phyloP scores from a whole-genome alignment of 2,888 invertebrate genomes.

The Diarsia dahlii region DNA sequence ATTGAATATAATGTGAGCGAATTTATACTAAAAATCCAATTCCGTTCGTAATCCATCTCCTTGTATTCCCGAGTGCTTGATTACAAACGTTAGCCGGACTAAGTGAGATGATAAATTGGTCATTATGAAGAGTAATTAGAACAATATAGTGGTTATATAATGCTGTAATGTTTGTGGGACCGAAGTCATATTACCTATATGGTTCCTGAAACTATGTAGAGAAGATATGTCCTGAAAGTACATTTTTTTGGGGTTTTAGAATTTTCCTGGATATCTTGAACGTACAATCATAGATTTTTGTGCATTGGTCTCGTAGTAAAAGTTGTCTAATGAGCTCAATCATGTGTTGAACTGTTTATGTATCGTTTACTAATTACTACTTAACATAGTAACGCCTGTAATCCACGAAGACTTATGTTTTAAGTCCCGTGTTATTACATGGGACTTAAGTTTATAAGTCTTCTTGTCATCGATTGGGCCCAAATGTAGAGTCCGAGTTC shows the following conservation, averaged over 20 bases:
- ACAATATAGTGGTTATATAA: slow-evolving; percentile 14
- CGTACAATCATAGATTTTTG: too few relatives aligned
- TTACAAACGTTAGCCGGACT: slow-evolving; percentile 42
- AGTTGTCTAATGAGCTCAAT: neutral
- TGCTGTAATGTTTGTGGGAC: slow-evolving; percentile 12
- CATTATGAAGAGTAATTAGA: slow-evolving; percentile 56
- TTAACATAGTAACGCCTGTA: too few relatives aligned
- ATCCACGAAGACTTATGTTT: too few relatives aligned
- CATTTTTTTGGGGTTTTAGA: neutral
- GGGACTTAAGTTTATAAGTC: too few relatives aligned
- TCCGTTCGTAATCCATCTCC: slow-evolving; percentile 43
- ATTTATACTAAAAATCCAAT: slow-evolving; percentile 31
- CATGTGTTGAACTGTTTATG: neutral
- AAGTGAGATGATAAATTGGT: slow-evolving; percentile 58
- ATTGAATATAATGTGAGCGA: slow-evolving; percentile 12
- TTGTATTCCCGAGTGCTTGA: slow-evolving; percentile 32
- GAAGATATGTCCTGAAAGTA: neutral
- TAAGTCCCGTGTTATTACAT: too few relatives aligned
- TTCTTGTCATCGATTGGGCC: too few relatives aligned
- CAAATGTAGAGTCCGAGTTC: too few relatives aligned
- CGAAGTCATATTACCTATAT: neutral
- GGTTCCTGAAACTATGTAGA: neutral
- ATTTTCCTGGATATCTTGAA: neutral
- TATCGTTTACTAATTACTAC: neutral
- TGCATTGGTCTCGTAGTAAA: neutral